Evolutionary conservation across 2,797 vertebrate species (phyloP), one percentile per base, ranked within the genome.

Genomic region (Psittacula echo): DNA sequence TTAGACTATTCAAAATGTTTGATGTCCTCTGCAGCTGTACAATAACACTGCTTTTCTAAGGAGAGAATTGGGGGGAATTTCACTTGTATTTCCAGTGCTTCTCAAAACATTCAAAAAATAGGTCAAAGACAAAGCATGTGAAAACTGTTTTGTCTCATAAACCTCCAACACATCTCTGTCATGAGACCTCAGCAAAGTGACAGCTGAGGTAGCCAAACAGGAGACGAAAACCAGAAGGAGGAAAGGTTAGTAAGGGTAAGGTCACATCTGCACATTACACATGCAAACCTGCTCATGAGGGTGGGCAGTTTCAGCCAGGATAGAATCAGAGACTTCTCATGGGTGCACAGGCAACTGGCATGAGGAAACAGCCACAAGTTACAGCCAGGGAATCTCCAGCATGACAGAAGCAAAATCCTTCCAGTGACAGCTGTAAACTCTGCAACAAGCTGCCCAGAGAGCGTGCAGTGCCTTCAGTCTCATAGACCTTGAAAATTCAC

Each of bases 211-310:
- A 34, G n/a, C 5, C 56, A 85, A 53, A 81, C 22, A 50, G n/a
- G 34, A 45, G 10, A 51, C 34, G 26, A 56, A 56, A 78, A 51
- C 18, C 34, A 19, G 30, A 16, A 60, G 50, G 42, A 73, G 29
- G 50, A 42, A 67, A 66, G 32, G 22, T 3, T 60, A n/a, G 13
- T 0, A 12, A 71, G 39, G 53, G 3, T 14, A 44, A 19, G 41
- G 68, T 18, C 42, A 7, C 24, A 7, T 37, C 5, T 4, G 2
- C 42, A 65, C 37, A 42, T 17, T 54, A 53, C 50, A 29, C 37
- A 22, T 0, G 39, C 37, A 32, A 32, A 39, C 54, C 13, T 6
- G 39, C 64, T 72, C 75, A 32, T 0, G 0, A 4, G 13, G 0
- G 0, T 16, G 67, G 50, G 54, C 21, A 58, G 18, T 8, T 60